Evolutionary conservation across 1,140 invertebrate species (phyloP).

Genomic region (Limonius californicus): DNA sequence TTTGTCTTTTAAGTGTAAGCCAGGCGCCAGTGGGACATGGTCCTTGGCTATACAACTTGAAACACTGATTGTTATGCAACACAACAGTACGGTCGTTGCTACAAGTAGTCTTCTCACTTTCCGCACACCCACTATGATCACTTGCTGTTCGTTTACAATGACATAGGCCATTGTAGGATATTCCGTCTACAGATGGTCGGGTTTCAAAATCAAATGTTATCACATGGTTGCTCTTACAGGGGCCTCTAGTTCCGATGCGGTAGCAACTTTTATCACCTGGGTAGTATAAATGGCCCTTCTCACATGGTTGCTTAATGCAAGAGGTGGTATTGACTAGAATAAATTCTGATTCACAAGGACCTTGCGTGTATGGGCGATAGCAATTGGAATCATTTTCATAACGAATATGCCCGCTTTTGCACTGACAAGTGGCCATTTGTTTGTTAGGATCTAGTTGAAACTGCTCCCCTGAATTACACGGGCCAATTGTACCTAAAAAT

Average conservation of each 20-base stretch:
- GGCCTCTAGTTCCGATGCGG: slow-evolving; percentile 67
- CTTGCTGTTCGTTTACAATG: slow-evolving; percentile 55
- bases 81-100: slow-evolving; percentile 58
- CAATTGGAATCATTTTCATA: slow-evolving; percentile 63
- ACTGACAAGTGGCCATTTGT: slow-evolving; percentile 56
- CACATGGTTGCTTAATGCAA: slow-evolving; percentile 65
- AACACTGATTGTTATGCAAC: slow-evolving; percentile 59
- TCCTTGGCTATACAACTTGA: slow-evolving; percentile 68
- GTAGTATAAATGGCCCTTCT: slow-evolving; percentile 68
- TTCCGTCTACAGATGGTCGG: slow-evolving; percentile 68
- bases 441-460: slow-evolving; percentile 52
- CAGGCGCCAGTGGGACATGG: slow-evolving; percentile 70
- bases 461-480: slow-evolving; percentile 66
- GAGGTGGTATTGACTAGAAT: slow-evolving; percentile 61
- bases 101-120: slow-evolving; percentile 43
- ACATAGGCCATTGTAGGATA: slow-evolving; percentile 78
- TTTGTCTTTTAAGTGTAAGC: slow-evolving; percentile 56
- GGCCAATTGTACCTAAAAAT: slow-evolving; percentile 58
- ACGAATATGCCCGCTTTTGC: slow-evolving; percentile 65
- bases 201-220: slow-evolving; percentile 74
- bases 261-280: slow-evolving; percentile 68
- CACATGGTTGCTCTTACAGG: slow-evolving; percentile 64
- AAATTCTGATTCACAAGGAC: slow-evolving; percentile 63
- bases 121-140: slow-evolving; percentile 32
- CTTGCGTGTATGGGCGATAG: slow-evolving; percentile 70